phyloP scores from a whole-genome alignment of 2,888 invertebrate genomes.

The Hirtodrosophila histrioides region DNA sequence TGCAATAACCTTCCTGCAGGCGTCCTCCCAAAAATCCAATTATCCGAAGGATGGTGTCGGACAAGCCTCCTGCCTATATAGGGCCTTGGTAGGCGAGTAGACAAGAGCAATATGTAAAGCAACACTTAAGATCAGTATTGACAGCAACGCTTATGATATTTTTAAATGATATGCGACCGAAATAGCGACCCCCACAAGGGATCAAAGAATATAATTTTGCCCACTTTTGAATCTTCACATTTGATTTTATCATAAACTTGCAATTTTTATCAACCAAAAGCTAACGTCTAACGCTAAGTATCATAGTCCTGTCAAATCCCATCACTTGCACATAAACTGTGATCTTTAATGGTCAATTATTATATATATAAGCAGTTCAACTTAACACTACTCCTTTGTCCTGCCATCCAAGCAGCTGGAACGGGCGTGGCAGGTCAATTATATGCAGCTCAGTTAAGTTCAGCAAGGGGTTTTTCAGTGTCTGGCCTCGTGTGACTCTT shows the following conservation, averaged over 20 bases:
- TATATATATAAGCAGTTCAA: slow-evolving; percentile 49
- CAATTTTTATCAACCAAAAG: slow-evolving; percentile 4
- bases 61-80: too few species aligned
- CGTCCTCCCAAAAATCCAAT: too few species aligned
- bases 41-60: too few species aligned
- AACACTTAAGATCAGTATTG: too few species aligned
- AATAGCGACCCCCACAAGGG: too few species aligned
- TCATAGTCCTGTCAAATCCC: slow-evolving; percentile 8
- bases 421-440: slow-evolving; percentile 66
- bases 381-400: slow-evolving; percentile 39
- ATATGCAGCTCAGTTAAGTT: slow-evolving; percentile 56
- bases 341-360: slow-evolving; percentile 42
- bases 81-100: too few species aligned
- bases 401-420: slow-evolving; percentile 2
- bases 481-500: slow-evolving; percentile 23
- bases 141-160: too few species aligned
- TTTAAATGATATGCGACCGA: too few species aligned
- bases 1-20: too few species aligned
- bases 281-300: neutral
- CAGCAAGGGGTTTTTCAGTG: slow-evolving; percentile 17
- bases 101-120: too few species aligned
- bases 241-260: neutral
- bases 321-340: slow-evolving; percentile 23
- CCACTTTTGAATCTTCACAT: too few species aligned
- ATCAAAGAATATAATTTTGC: too few species aligned